A percentile compares a stretch with the other conserved stretches of the same genome.
These are phyloP conservation scores for Trichomycterus rosablanca DNA, from an alignment of 2,113 vertebrate species.

Conservation along the genomic window DNA sequence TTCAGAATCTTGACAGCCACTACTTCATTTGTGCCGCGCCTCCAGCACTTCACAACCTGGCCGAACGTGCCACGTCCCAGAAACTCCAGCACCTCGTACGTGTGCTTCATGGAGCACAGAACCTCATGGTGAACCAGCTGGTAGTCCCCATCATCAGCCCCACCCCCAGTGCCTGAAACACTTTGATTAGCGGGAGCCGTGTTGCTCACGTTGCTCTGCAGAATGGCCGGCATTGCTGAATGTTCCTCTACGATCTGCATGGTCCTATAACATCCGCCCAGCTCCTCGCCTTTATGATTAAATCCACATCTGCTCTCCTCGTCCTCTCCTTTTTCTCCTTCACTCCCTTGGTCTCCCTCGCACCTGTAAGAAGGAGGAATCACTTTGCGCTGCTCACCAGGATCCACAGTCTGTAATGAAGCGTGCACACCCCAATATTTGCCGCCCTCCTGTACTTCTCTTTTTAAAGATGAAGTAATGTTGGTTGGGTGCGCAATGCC, in stretches of 20 bases:
- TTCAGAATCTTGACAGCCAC: conserved; percentile 97
- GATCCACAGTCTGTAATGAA: conserved; percentile 72
- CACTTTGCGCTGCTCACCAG: conserved; percentile 55
- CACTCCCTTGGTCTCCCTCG: conserved; percentile 26
- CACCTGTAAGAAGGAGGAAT: conserved; percentile 48
- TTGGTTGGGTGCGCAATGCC: conserved; percentile 79
- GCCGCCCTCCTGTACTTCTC: conserved; percentile 62
- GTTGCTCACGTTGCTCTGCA: conserved; percentile 81
- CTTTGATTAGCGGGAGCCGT: conserved; percentile 70
- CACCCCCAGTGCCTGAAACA: conserved; percentile 60
- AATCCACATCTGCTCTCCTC: conserved; percentile 76
- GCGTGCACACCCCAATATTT: conserved; percentile 68
- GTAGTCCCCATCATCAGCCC: conserved; percentile 84
- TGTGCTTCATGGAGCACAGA: conserved; percentile 88
- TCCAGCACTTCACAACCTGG: conserved; percentile 97
- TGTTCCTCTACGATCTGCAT: conserved; percentile 96
- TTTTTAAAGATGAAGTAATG: conserved; percentile 71
- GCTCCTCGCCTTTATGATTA: conserved; percentile 80
- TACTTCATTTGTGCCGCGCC: conserved; percentile 87
- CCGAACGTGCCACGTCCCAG: conserved; percentile 95
- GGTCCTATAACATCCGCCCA: conserved; percentile 67
- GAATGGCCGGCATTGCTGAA: conserved; percentile 84
- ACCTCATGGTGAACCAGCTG: conserved; percentile 94
- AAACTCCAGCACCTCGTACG: conserved; percentile 94
- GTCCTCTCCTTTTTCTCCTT: conserved; percentile 21